These are phyloP conservation scores for Pantala flavescens DNA, from an alignment of 1,140 invertebrate genomes.

Conservation along the genomic window DNA sequence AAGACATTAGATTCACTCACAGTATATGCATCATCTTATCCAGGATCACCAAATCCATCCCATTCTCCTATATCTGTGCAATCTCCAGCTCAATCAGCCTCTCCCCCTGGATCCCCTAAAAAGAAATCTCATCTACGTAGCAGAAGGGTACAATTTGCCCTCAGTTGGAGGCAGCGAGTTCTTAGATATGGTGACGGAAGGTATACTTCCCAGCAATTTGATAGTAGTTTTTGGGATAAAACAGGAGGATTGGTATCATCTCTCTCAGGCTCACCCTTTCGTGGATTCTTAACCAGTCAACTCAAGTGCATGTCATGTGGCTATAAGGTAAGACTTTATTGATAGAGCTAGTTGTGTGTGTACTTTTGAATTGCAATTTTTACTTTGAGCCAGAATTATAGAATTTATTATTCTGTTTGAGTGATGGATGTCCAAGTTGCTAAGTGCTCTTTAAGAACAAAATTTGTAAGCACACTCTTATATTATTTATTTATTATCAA, in stretches of 20 bases:
- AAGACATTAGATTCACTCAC: not conserved
- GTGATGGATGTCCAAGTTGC: no score
- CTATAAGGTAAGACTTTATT: conserved; percentile 47
- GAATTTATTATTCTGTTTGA: no score
- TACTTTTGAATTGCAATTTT: conserved; percentile 18
- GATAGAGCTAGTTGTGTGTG: conserved; percentile 16
- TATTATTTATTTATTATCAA: no score
- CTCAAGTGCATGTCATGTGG: conserved; percentile 69
- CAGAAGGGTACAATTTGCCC: not conserved
- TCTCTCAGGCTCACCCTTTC: conserved; percentile 47
- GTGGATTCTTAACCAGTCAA: conserved; percentile 73
- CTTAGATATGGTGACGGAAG: not conserved
- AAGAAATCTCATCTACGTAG: not conserved
- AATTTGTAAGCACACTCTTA: no score
- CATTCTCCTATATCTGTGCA: not conserved
- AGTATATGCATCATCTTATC: not conserved
- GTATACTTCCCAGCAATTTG: not conserved
- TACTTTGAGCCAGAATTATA: no score
- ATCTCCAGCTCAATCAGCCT: not conserved
- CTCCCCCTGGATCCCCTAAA: not conserved
- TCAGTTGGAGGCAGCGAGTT: not conserved
- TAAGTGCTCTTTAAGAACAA: no score
- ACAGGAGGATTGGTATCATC: not conserved
- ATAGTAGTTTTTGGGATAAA: not conserved
- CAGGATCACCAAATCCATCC: not conserved